Evolutionary conservation across 2,113 vertebrate genomes (phyloP).

Genomic region (Paraplagusia blochii): DNA sequence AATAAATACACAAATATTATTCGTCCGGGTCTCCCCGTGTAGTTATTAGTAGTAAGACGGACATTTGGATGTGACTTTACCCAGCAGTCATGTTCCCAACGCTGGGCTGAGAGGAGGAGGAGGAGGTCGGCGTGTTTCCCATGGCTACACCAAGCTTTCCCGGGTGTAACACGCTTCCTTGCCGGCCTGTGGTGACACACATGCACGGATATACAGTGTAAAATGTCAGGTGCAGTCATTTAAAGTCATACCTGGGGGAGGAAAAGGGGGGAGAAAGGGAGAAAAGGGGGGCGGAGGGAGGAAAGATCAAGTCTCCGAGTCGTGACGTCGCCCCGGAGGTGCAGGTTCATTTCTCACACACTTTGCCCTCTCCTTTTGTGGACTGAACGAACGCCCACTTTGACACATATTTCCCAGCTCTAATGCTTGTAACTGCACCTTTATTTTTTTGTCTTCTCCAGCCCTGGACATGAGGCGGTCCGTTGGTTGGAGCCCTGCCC

Average conservation of each 20-base stretch:
- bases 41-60: conserved; percentile 3
- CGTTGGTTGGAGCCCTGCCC: conserved; percentile 47
- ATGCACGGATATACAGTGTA: neutral
- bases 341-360: conserved; percentile 35
- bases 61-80: conserved; percentile 18
- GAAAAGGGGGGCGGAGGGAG: neutral
- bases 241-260: neutral
- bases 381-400: conserved; percentile 8
- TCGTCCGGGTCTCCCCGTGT: conserved; percentile 11
- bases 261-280: neutral
- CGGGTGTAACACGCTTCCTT: conserved; percentile 14
- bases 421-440: neutral
- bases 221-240: neutral
- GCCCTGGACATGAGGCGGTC: conserved; percentile 62
- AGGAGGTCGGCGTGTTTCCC: conserved; percentile 59
- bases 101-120: conserved; percentile 8
- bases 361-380: conserved; percentile 29
- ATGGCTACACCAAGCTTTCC: conserved; percentile 67
- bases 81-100: conserved; percentile 21
- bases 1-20: too few relatives aligned
- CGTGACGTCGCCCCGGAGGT: conserved; percentile 53
- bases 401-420: neutral
- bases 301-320: conserved; percentile 26
- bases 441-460: neutral
- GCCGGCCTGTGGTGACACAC: conserved; percentile 7